phyloP scores from a whole-genome alignment of 2,113 vertebrate species.

The Oryzias woworae region DNA sequence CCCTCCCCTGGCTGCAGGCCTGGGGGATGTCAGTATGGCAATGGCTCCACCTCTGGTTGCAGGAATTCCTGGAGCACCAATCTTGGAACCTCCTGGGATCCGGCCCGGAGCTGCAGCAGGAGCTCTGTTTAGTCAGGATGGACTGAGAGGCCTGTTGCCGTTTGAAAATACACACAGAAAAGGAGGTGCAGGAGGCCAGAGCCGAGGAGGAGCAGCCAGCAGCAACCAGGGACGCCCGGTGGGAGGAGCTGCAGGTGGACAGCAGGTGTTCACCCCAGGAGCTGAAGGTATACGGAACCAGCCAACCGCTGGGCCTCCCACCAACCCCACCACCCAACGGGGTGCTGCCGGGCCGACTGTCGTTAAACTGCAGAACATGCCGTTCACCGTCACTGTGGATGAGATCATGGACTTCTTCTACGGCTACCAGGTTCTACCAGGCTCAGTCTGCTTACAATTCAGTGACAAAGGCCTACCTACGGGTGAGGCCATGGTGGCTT shows the following conservation, averaged over 20 bases:
- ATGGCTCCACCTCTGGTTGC: conserved; percentile 81
- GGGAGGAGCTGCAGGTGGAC: conserved; percentile 76
- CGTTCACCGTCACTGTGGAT: conserved; percentile 95
- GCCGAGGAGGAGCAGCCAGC: conserved; percentile 67
- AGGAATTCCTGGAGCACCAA: conserved; percentile 83
- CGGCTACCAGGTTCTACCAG: conserved; percentile 95
- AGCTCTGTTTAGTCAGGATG: conserved; percentile 82
- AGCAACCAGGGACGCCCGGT: conserved; percentile 79
- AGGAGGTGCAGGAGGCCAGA: conserved; percentile 56
- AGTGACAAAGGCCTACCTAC: conserved; percentile 97
- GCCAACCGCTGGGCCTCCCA: conserved; percentile 78
- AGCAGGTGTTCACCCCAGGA: conserved; percentile 75
- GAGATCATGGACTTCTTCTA: conserved; percentile 99
- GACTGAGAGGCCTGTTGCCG: conserved; percentile 79
- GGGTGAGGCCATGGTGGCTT: conserved; percentile 98
- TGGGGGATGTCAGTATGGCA: conserved; percentile 84
- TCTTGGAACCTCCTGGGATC: conserved; percentile 88
- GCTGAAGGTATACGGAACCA: conserved; percentile 81
- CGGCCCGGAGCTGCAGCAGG: conserved; percentile 81
- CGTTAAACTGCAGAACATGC: conserved; percentile 98
- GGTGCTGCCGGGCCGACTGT: conserved; percentile 80
- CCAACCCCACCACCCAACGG: conserved; percentile 77
- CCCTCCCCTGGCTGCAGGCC: conserved; percentile 85
- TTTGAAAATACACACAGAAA: conserved; percentile 86
- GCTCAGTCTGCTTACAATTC: conserved; percentile 95